Base-by-base conservation (phyloP, 2,113 vertebrate genomes). In the Odocoileus hemionus region DNA sequence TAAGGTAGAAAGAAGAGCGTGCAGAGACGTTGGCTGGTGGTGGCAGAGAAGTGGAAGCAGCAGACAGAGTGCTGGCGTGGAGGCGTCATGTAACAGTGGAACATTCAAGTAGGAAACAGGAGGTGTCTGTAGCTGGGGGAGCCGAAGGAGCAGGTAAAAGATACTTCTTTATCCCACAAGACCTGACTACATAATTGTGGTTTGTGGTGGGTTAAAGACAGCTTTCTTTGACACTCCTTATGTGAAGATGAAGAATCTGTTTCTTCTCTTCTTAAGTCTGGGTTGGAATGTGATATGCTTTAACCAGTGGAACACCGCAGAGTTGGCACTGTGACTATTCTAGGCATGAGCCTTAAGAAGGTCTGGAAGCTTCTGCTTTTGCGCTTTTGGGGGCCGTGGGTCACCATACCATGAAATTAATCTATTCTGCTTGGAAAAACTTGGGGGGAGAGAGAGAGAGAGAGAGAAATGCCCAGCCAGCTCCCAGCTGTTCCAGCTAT, bases 51-150 rank as follows among this genome's bases (percentile, higher is more conserved):
- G 50, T 8, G 3, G 15, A 74, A 76, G 36, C 45, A 80, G 26
- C 39, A 50, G 28, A 2, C 8, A 1, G 3, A 19, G 13, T 16
- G 5, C 88, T 28, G 14, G 39, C 36, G 19, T 19, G 39, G 43
- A n/a, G 28, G 26, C 7, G 26, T 86, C 85, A 1, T 47, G 15
- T 13, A 2, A 12, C 0, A 54, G 10, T 2, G 23, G 60, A 28
- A 14, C 23, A 14, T 80, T 19, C 9, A 4, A 6, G 2, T 19
- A 74, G n/a, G n/a, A 89, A 25, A 83, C 61, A 30, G 10, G 39
- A 60, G 33, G 54, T 43, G 28, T 36, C 26, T 58, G 2, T 30
- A 16, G 30, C 25, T 60, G 28, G 19, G 43, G 28, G 7, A 76
- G 36, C 8, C 25, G 39, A 6, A 76, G 19, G 28, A 84, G 28